Conservation (phyloP, 2,888 invertebrate genomes). For the Trichogramma dendrolimi region DNA sequence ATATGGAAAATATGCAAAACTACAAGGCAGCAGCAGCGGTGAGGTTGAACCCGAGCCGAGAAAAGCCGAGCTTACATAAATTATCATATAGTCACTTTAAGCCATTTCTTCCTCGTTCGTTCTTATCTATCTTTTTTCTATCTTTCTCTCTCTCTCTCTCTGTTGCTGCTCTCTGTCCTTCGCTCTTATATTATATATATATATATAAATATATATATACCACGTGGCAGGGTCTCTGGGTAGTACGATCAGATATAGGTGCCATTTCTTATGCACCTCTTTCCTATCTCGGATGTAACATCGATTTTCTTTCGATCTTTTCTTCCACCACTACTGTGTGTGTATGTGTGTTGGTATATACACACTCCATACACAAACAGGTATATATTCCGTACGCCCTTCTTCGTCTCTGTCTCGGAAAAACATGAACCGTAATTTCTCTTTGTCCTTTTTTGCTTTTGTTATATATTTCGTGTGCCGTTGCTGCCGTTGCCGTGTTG, state of each 20-base stretch:
- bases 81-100: too few relatives aligned
- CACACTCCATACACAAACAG: too few relatives aligned
- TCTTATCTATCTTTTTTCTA: conserved; percentile 25
- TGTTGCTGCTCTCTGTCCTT: background rate
- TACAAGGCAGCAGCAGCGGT: too few relatives aligned
- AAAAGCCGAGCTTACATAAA: too few relatives aligned
- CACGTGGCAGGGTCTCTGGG: too few relatives aligned
- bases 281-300: conserved; percentile 6
- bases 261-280: conserved; percentile 12
- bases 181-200: too few relatives aligned
- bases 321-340: background rate
- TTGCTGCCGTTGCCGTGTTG: too few relatives aligned
- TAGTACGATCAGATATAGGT: background rate
- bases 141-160: conserved; percentile 29
- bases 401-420: background rate
- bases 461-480: too few relatives aligned
- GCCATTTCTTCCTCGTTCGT: conserved; percentile 2
- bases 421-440: conserved; percentile 16
- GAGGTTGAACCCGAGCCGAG: too few relatives aligned
- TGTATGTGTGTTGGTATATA: too few relatives aligned
- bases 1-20: too few relatives aligned
- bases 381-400: conserved; percentile 8
- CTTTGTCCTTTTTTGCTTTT: conserved; percentile 4
- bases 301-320: conserved; percentile 21
- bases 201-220: too few relatives aligned